Percentiles rank a stretch among this genome's conserved stretches.
Evolutionary conservation across 2,888 invertebrate species (phyloP).

Genomic region (Drosophila eohydei): DNA sequence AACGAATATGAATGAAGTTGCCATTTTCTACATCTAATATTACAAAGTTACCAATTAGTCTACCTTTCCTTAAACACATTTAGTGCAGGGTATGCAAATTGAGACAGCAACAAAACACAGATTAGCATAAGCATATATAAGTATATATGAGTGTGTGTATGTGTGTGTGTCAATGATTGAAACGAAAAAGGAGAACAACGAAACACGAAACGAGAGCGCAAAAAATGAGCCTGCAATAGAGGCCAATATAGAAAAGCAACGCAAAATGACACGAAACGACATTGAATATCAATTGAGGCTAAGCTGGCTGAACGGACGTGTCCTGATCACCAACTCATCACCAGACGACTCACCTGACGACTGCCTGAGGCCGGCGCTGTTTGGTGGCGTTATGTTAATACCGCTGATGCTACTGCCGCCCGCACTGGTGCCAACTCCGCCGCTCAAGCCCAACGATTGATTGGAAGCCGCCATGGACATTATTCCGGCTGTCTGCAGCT

Average conservation of each 20-base stretch:
- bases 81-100: slow-evolving; percentile 6
- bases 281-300: slow-evolving; percentile 52
- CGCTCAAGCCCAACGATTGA: slow-evolving; percentile 72
- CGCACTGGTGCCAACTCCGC: slow-evolving; percentile 45
- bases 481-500: slow-evolving; percentile 68
- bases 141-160: background rate
- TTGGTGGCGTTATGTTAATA: slow-evolving; percentile 82
- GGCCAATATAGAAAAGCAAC: slow-evolving; percentile 13
- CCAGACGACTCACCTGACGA: slow-evolving; percentile 76
- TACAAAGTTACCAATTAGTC: background rate
- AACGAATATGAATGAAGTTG: background rate
- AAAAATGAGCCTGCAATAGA: slow-evolving; percentile 20
- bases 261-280: slow-evolving; percentile 52
- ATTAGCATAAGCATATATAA: slow-evolving; percentile 34
- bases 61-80: background rate
- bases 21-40: background rate
- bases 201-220: slow-evolving; percentile 28
- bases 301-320: slow-evolving; percentile 30
- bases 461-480: slow-evolving; percentile 74
- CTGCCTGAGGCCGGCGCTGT: slow-evolving; percentile 82
- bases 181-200: slow-evolving; percentile 40
- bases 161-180: slow-evolving; percentile 18
- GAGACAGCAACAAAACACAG: slow-evolving; percentile 36
- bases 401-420: slow-evolving; percentile 67
- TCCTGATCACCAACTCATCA: slow-evolving; percentile 24